phyloP scores from a whole-genome alignment of 2,113 vertebrate species.

The Crypturellus undulatus region DNA sequence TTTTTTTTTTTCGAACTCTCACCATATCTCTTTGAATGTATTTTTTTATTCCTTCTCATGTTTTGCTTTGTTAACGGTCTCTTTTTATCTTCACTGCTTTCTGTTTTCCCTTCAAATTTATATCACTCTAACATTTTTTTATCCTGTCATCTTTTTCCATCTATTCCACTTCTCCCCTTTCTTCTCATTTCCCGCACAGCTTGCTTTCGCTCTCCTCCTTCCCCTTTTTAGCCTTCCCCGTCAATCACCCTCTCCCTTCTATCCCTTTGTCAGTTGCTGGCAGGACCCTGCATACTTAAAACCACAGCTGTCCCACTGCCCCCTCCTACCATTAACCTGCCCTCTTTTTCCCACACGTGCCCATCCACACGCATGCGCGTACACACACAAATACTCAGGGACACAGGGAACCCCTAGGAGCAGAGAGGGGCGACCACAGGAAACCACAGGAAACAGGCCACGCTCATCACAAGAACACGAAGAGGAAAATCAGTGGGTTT shows the following conservation, averaged over 20 bases:
- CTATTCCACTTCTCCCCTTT: neutral
- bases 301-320: neutral
- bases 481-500: neutral
- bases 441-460: too few relatives aligned
- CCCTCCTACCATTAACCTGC: neutral
- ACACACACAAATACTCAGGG: rapidly evolving
- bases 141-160: neutral
- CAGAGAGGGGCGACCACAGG: neutral
- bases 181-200: neutral
- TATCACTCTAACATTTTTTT: neutral
- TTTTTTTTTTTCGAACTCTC: neutral
- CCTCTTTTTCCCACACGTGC: rapidly evolving
- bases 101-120: neutral
- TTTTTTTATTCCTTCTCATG: neutral
- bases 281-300: neutral
- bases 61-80: neutral
- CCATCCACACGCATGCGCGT: too few relatives aligned
- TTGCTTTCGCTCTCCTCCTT: neutral
- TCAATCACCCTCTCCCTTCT: neutral
- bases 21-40: neutral
- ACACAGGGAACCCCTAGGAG: neutral
- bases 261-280: neutral
- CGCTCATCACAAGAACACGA: neutral
- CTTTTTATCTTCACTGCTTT: neutral
- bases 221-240: neutral